phyloP scores from a whole-genome alignment of 2,888 invertebrate genomes.

The Heliconius ethilla region DNA sequence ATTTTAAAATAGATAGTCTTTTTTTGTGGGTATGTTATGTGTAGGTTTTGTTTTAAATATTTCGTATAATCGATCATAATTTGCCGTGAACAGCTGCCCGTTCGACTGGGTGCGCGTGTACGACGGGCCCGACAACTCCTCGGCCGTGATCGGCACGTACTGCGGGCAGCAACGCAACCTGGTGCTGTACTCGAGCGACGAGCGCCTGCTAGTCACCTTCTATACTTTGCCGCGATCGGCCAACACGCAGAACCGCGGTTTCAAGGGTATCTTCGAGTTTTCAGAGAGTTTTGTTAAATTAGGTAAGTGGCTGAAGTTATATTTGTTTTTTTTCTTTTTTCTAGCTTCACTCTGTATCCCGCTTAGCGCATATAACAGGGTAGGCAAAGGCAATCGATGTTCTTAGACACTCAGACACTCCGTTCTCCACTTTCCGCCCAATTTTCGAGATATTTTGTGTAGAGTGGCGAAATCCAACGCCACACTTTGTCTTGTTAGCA shows the following conservation, averaged over 20 bases:
- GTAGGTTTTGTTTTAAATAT: too few relatives aligned
- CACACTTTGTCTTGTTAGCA: neutral
- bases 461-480: neutral
- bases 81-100: slow-evolving; percentile 90
- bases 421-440: neutral
- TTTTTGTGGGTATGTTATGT: too few relatives aligned
- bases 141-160: slow-evolving; percentile 96
- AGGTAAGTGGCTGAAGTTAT: slow-evolving; percentile 83
- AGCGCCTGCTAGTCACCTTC: slow-evolving; percentile 94
- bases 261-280: slow-evolving; percentile 99
- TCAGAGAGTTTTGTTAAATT: slow-evolving; percentile 99
- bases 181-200: slow-evolving; percentile 96
- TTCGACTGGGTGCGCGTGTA: slow-evolving; percentile 98
- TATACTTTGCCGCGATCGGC: slow-evolving; percentile 94
- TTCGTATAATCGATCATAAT: neutral
- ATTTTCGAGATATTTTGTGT: neutral
- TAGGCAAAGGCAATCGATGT: neutral
- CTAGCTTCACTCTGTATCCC: neutral
- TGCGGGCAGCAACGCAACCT: slow-evolving; percentile 98
- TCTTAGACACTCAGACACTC: neutral
- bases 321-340: neutral
- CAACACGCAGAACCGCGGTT: slow-evolving; percentile 98
- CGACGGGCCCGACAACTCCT: slow-evolving; percentile 94
- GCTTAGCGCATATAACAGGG: too few relatives aligned
- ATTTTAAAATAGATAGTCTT: too few relatives aligned